Conservation (phyloP, 1,140 invertebrate genomes). For the Planococcus citri region DNA sequence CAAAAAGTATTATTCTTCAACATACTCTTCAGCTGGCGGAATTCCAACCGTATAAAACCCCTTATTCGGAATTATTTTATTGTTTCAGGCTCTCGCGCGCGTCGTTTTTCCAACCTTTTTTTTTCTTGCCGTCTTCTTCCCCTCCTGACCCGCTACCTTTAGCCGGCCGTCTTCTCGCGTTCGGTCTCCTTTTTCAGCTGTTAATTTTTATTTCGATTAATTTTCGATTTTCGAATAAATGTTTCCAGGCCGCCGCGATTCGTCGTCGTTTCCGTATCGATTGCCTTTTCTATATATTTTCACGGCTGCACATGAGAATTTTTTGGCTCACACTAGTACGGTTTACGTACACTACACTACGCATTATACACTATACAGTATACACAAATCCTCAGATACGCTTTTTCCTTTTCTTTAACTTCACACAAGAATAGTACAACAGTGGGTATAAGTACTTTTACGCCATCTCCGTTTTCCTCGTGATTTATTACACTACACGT, state of each 20-base stretch:
- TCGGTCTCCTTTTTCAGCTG: neutral
- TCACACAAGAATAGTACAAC: too few relatives aligned
- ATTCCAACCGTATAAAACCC: neutral
- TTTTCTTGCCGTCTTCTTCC: neutral
- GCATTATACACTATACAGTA: too few relatives aligned
- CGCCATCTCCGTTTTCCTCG: too few relatives aligned
- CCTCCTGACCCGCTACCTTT: too few relatives aligned
- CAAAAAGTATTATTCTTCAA: slow-evolving; percentile 1
- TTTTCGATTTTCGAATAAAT: slow-evolving; percentile 3
- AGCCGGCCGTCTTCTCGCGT: too few relatives aligned
- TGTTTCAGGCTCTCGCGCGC: neutral
- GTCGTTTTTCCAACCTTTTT: neutral
- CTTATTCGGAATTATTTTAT: slow-evolving; percentile 4
- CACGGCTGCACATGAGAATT: too few relatives aligned
- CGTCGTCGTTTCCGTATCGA: neutral
- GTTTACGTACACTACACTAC: too few relatives aligned
- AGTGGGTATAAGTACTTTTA: too few relatives aligned
- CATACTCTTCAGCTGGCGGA: slow-evolving; percentile 1
- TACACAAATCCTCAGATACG: too few relatives aligned
- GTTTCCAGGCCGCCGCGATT: neutral
- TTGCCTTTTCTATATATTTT: neutral
- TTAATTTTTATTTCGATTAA: slow-evolving; percentile 8
- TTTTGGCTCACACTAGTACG: too few relatives aligned
- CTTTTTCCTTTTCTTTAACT: too few relatives aligned
- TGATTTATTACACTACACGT: too few relatives aligned